Conservation (phyloP, 2,888 invertebrate species). For the Diarsia brunnea region DNA sequence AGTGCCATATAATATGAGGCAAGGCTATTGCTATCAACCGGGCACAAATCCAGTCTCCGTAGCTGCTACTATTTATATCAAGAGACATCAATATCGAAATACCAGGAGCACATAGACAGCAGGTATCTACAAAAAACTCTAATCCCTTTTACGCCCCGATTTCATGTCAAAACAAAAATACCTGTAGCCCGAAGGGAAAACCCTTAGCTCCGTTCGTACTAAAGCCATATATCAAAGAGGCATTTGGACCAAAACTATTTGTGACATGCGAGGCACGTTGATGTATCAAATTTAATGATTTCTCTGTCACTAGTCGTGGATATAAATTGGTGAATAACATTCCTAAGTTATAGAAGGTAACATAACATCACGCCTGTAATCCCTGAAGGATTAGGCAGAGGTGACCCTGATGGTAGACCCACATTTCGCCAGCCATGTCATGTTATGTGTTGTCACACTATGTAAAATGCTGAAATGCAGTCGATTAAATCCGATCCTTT, state of each 20-base stretch:
- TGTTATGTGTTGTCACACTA: too few species aligned
- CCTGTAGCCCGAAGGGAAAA: constrained; percentile 48
- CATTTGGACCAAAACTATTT: constrained; percentile 63
- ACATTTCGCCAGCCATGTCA: too few species aligned
- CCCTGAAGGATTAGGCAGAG: too few species aligned
- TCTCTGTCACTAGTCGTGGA: constrained; percentile 24
- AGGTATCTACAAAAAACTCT: constrained; percentile 16
- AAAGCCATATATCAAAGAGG: constrained; percentile 63
- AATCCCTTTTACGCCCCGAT: constrained; percentile 48
- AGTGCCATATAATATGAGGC: too few species aligned
- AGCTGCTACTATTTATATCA: too few species aligned
- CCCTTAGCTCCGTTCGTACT: constrained; percentile 21
- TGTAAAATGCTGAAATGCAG: too few species aligned
- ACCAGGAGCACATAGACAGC: constrained; percentile 25
- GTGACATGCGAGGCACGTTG: constrained; percentile 52
- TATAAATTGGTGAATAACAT: background rate
- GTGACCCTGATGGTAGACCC: too few species aligned
- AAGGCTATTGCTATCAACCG: too few species aligned
- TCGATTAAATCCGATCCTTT: background rate
- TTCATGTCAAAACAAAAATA: constrained; percentile 61
- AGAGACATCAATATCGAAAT: background rate
- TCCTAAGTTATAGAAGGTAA: background rate
- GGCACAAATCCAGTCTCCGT: too few species aligned
- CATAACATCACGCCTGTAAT: too few species aligned
- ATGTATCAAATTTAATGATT: constrained; percentile 66